Evolutionary conservation across 2,113 vertebrate genomes (phyloP).

Genomic region (Hippocampus abdominalis): DNA sequence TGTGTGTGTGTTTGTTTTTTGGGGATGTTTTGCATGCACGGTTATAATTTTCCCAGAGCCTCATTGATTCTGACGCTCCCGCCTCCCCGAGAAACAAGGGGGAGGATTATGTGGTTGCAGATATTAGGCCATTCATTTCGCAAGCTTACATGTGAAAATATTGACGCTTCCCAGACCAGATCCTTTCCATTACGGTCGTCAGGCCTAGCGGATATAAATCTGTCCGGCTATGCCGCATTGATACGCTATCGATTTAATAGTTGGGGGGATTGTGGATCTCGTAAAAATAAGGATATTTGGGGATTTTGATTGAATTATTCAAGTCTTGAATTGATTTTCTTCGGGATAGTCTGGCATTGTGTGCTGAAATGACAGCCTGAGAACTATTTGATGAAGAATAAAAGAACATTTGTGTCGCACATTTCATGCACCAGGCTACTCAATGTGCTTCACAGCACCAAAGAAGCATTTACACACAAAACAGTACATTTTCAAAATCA

Average conservation of each 20-base stretch:
- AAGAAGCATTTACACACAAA: too few relatives aligned
- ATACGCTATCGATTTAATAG: slow-evolving; percentile 65
- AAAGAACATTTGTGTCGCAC: not conserved
- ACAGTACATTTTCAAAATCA: too few relatives aligned
- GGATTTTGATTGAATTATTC: slow-evolving; percentile 58
- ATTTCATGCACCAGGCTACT: too few relatives aligned
- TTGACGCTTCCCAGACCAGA: slow-evolving; percentile 74
- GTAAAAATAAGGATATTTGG: slow-evolving; percentile 70
- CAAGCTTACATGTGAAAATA: slow-evolving; percentile 76
- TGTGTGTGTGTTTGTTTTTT: not conserved
- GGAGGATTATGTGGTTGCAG: slow-evolving; percentile 69
- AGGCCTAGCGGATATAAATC: slow-evolving; percentile 64
- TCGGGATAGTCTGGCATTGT: slow-evolving; percentile 20
- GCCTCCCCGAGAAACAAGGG: slow-evolving; percentile 57
- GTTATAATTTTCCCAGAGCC: slow-evolving; percentile 61
- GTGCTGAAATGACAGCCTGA: not conserved
- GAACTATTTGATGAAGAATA: not conserved
- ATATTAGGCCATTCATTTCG: slow-evolving; percentile 76
- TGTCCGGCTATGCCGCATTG: slow-evolving; percentile 51
- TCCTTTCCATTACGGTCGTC: slow-evolving; percentile 41
- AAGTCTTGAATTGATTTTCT: slow-evolving; percentile 51
- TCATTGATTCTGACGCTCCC: slow-evolving; percentile 66
- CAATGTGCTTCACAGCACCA: too few relatives aligned
- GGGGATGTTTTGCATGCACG: slow-evolving; percentile 22
- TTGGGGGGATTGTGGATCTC: slow-evolving; percentile 47